phyloP scores from a whole-genome alignment of 2,888 invertebrate genomes.

The Rhimphoctona megacephalus region DNA sequence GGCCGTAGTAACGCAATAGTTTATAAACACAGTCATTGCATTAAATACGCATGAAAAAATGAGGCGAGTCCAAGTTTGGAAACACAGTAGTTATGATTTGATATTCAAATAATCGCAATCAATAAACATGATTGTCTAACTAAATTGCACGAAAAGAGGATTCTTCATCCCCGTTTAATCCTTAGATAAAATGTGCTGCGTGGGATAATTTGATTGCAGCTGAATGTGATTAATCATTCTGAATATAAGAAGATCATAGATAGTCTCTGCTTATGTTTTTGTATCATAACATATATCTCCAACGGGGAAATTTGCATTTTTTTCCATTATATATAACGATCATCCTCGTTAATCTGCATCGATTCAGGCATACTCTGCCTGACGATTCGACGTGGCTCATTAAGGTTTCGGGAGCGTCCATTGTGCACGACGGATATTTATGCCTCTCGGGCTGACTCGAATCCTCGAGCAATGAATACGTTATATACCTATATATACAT shows the following conservation, averaged over 20 bases:
- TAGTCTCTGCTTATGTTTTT: conserved; percentile 21
- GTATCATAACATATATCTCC: conserved; percentile 16
- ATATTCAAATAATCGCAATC: not conserved
- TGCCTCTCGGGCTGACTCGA: conserved; percentile 38
- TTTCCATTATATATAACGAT: conserved; percentile 71
- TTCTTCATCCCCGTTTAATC: not conserved
- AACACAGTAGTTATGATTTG: not conserved
- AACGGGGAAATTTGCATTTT: conserved; percentile 55
- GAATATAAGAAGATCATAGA: conserved; percentile 45
- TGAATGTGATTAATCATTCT: conserved; percentile 46
- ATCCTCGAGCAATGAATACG: conserved; percentile 61
- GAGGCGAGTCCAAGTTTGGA: not conserved
- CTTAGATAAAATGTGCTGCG: not conserved
- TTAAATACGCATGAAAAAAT: not conserved
- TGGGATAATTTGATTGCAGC: conserved; percentile 47
- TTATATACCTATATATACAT: conserved; percentile 8
- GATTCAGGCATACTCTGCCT: conserved; percentile 77
- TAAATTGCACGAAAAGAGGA: not conserved
- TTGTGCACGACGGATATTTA: conserved; percentile 52
- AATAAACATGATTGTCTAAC: not conserved
- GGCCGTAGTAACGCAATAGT: not conserved
- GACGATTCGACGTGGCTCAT: conserved; percentile 79
- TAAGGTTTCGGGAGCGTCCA: conserved; percentile 70
- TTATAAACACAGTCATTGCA: not conserved
- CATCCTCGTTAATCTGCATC: conserved; percentile 77